These are phyloP conservation scores for Falco cherrug DNA, from an alignment of 2,797 vertebrate species.

Conservation along the genomic window DNA sequence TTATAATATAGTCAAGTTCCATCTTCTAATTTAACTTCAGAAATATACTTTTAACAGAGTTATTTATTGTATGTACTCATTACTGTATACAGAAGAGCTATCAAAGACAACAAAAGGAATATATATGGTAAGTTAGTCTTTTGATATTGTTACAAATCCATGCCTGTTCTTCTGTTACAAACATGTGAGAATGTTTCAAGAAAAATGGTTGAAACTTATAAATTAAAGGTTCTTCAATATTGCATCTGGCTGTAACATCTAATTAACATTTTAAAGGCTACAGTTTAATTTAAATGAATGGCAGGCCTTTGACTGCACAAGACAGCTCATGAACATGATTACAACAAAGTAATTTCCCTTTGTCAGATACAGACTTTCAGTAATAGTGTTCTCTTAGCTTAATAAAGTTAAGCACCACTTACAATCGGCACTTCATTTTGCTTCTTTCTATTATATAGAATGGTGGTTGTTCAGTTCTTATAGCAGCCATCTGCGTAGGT, in stretches of 20 bases:
- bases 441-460: constrained; percentile 66
- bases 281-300: constrained; percentile 74
- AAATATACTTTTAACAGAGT: constrained; percentile 39
- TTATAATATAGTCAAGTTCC: constrained; percentile 7
- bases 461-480: constrained; percentile 71
- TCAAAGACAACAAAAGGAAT: constrained; percentile 51
- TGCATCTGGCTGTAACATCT: constrained; percentile 65
- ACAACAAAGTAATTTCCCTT: constrained; percentile 76
- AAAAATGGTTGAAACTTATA: constrained; percentile 69
- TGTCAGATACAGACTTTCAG: constrained; percentile 72
- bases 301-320: constrained; percentile 70
- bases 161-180: constrained; percentile 62
- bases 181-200: constrained; percentile 59
- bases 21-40: constrained; percentile 47
- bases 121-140: constrained; percentile 55
- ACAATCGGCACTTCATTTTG: constrained; percentile 70
- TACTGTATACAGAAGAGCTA: constrained; percentile 18
- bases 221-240: constrained; percentile 74
- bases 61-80: constrained; percentile 33
- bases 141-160: constrained; percentile 57
- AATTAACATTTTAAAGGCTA: constrained; percentile 77
- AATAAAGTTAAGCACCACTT: constrained; percentile 78
- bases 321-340: constrained; percentile 71
- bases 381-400: constrained; percentile 72
- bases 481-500: constrained; percentile 67